phyloP scores from a whole-genome alignment of 2,113 vertebrate species.

The Oplegnathus fasciatus region DNA sequence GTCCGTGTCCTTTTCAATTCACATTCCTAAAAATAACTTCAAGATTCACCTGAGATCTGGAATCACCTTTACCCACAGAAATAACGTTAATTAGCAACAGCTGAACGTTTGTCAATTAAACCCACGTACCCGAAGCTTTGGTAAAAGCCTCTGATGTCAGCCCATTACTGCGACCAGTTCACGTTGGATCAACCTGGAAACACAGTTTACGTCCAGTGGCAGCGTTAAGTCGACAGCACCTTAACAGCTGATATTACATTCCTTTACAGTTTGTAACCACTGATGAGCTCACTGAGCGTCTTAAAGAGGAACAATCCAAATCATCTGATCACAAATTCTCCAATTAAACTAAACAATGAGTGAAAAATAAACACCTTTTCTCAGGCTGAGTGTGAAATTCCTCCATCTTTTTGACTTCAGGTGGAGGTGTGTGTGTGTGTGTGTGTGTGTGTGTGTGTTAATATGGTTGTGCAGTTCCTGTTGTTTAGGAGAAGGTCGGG shows the following conservation, averaged over 20 bases:
- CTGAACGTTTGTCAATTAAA: no score
- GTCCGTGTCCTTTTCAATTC: no score
- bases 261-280: no score
- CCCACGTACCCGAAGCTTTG: no score
- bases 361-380: conserved; percentile 52
- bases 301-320: neutral
- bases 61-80: neutral
- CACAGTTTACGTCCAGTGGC: no score
- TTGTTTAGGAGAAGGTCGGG: conserved; percentile 39
- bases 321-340: conserved; percentile 10
- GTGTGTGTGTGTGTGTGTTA: conserved; percentile 13
- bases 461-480: conserved; percentile 24
- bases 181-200: no score
- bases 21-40: no score
- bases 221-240: no score
- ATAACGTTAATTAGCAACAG: neutral
- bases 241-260: no score
- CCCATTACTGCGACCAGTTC: no score
- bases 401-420: conserved; percentile 31
- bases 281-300: neutral
- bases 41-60: no score
- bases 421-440: neutral
- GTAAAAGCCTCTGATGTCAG: no score
- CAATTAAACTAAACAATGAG: conserved; percentile 51
- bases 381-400: conserved; percentile 54